These are phyloP conservation scores for Bombus ignitus DNA, from an alignment of 1,140 invertebrate genomes.

Conservation along the genomic window DNA sequence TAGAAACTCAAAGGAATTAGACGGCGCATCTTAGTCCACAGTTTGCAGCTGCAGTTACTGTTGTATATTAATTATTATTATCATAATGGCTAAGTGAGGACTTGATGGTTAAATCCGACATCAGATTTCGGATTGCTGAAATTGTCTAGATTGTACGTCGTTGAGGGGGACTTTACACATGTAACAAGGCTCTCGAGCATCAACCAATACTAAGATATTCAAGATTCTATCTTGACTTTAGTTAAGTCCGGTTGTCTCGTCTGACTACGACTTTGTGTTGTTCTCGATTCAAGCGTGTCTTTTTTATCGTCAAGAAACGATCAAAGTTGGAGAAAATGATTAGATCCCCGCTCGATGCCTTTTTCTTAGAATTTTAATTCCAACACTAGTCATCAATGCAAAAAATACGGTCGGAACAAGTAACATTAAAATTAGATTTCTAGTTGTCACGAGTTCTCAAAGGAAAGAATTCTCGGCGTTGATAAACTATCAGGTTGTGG, in stretches of 20 bases:
- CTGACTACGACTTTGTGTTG: too few species aligned
- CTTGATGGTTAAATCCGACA: constrained; percentile 56
- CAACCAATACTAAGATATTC: too few species aligned
- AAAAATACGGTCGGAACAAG: background rate
- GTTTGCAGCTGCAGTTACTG: background rate
- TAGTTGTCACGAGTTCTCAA: background rate
- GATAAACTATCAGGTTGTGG: constrained; percentile 9
- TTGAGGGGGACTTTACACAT: constrained; percentile 42
- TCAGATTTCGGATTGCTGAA: constrained; percentile 58
- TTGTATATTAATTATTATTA: constrained; percentile 63
- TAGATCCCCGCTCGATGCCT: background rate
- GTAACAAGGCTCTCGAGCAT: constrained; percentile 44
- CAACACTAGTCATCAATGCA: background rate
- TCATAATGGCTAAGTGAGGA: constrained; percentile 38
- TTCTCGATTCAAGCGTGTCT: background rate
- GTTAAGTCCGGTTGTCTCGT: too few species aligned
- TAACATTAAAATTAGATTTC: background rate
- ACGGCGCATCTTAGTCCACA: background rate
- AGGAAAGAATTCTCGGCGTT: background rate
- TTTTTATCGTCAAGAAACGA: background rate
- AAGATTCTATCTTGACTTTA: too few species aligned
- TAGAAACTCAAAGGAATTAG: constrained; percentile 38
- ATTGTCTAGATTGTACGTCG: constrained; percentile 55
- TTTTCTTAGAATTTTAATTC: too few species aligned
- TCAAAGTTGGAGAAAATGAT: background rate